Evolutionary conservation across 2,113 vertebrate genomes (phyloP).

Genomic region (Tragulus kanchil): DNA sequence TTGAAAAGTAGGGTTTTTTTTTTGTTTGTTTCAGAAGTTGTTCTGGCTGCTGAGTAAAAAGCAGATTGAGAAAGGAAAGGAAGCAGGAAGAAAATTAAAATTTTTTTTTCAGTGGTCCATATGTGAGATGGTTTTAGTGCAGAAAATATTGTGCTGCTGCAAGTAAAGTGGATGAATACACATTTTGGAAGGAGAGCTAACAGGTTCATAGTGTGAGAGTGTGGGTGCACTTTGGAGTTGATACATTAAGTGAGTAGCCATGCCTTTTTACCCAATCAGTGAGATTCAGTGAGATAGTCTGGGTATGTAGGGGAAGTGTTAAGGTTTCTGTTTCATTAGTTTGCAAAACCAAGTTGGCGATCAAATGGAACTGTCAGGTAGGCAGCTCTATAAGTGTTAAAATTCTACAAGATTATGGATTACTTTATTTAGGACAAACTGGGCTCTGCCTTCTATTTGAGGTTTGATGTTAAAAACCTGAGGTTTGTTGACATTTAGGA

Average conservation of each 20-base stretch:
- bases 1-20: neutral
- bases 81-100: neutral
- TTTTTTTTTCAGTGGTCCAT: neutral
- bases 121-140: neutral
- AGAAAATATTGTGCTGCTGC: neutral
- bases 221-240: neutral
- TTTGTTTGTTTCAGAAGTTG: neutral
- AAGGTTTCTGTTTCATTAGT: conserved; percentile 38
- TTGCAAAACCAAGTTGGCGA: neutral
- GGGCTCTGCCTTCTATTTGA: neutral
- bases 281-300: neutral
- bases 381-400: neutral
- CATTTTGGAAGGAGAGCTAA: neutral
- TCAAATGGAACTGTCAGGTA: neutral
- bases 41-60: neutral
- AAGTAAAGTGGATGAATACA: neutral
- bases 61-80: neutral
- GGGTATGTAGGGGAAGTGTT: neutral
- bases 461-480: neutral
- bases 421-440: neutral
- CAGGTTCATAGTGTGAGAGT: neutral
- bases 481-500: neutral
- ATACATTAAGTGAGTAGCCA: neutral
- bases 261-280: neutral
- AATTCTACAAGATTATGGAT: neutral